These are phyloP conservation scores for Macheiramphus alcinus DNA, from an alignment of 2,113 vertebrate species.

Conservation along the genomic window DNA sequence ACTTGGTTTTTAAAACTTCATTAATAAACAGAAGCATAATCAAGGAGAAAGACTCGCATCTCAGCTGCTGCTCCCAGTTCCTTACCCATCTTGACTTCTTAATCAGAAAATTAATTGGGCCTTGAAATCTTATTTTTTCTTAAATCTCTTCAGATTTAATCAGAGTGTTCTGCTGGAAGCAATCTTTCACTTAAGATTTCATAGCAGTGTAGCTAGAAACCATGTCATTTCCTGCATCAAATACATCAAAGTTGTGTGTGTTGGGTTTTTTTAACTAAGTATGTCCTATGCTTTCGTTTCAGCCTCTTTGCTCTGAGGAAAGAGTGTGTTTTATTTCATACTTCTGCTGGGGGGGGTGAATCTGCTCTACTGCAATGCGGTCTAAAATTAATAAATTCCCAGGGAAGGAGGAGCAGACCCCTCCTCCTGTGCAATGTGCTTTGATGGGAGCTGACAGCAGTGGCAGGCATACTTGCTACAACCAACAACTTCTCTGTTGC, in stretches of 20 bases:
- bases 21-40: constrained; percentile 14
- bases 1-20: constrained; percentile 18
- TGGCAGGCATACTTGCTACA: not conserved
- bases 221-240: constrained; percentile 42
- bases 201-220: not conserved
- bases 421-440: not conserved
- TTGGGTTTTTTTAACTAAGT: not conserved
- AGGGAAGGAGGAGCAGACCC: not conserved
- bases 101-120: constrained; percentile 44
- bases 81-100: constrained; percentile 15
- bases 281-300: not conserved
- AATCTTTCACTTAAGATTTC: constrained; percentile 58
- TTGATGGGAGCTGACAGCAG: not conserved
- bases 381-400: not conserved
- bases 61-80: not conserved
- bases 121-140: constrained; percentile 17
- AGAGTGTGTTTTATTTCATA: not conserved
- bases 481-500: not conserved
- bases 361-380: not conserved
- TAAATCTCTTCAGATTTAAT: constrained; percentile 27
- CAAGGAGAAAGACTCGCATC: not conserved
- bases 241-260: constrained; percentile 26
- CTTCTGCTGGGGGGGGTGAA: not conserved
- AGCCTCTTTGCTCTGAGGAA: not conserved
- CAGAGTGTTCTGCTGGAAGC: constrained; percentile 50